Percentiles rank a stretch among this genome's conserved stretches.
Evolutionary conservation across 2,113 vertebrate species (phyloP).

Genomic region (Seriola dumerili): DNA sequence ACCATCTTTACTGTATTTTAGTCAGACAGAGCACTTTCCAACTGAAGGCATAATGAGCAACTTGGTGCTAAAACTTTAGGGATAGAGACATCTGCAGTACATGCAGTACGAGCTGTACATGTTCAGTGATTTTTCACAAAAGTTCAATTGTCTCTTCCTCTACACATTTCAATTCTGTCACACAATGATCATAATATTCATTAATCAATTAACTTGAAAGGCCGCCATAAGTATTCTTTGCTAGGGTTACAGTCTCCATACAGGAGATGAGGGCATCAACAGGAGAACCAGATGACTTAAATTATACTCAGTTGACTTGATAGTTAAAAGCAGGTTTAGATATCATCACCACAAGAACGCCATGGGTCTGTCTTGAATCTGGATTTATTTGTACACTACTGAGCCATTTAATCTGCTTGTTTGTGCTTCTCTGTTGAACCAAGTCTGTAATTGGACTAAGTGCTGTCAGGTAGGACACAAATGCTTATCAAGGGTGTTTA

Average conservation of each 20-base stretch:
- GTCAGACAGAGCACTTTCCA: neutral
- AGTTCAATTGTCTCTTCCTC: neutral
- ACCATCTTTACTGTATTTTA: neutral
- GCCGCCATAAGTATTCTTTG: neutral
- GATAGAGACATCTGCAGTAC: neutral
- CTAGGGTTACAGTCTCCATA: neutral
- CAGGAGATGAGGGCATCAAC: neutral
- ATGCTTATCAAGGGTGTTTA: neutral
- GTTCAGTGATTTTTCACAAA: too few species aligned
- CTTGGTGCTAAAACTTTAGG: neutral
- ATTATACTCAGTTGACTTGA: neutral
- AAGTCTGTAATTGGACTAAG: neutral
- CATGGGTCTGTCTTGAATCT: neutral
- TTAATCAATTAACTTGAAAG: neutral
- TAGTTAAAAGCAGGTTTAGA: slow-evolving; percentile 3
- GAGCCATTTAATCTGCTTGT: neutral
- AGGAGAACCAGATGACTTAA: neutral
- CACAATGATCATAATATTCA: neutral
- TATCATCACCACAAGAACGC: neutral
- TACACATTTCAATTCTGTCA: neutral
- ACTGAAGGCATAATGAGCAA: neutral
- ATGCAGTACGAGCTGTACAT: neutral
- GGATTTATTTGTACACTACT: slow-evolving; percentile 17
- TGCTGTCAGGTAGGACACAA: neutral
- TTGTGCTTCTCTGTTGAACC: neutral